These are phyloP conservation scores for Buteo buteo DNA, from an alignment of 2,113 vertebrate genomes.

Conservation along the genomic window DNA sequence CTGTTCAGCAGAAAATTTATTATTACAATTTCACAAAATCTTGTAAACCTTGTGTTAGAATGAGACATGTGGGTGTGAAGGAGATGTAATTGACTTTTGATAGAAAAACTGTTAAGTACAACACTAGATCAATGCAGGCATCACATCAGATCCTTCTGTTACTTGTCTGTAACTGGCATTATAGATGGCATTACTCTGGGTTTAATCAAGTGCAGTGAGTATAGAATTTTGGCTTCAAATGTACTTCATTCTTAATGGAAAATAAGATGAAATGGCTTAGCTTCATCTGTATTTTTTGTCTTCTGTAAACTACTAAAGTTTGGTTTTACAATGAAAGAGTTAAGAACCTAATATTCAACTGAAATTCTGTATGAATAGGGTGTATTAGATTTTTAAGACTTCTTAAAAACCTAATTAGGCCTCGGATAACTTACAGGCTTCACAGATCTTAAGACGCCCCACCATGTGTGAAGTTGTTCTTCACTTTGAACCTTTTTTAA, in stretches of 20 bases:
- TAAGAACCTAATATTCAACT: not conserved
- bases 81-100: not conserved
- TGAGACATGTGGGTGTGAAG: not conserved
- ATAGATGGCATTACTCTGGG: not conserved
- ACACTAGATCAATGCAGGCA: not conserved
- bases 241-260: not conserved
- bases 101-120: not conserved
- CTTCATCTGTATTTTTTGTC: not conserved
- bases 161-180: not conserved
- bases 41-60: not conserved
- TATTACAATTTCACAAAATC: not conserved
- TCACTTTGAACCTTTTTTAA: not conserved
- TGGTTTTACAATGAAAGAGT: not conserved
- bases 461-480: not conserved
- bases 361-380: not conserved
- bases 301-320: not conserved
- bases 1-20: not conserved
- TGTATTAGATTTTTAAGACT: not conserved
- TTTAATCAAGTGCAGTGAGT: not conserved
- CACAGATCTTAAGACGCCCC: not conserved
- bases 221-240: not conserved
- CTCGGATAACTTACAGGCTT: not conserved
- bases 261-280: not conserved
- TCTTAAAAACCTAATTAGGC: not conserved
- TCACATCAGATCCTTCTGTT: not conserved